Percentiles rank a stretch among this genome's conserved stretches.
phyloP scores from a whole-genome alignment of 2,797 vertebrate genomes.

The Periophthalmus magnuspinnatus region DNA sequence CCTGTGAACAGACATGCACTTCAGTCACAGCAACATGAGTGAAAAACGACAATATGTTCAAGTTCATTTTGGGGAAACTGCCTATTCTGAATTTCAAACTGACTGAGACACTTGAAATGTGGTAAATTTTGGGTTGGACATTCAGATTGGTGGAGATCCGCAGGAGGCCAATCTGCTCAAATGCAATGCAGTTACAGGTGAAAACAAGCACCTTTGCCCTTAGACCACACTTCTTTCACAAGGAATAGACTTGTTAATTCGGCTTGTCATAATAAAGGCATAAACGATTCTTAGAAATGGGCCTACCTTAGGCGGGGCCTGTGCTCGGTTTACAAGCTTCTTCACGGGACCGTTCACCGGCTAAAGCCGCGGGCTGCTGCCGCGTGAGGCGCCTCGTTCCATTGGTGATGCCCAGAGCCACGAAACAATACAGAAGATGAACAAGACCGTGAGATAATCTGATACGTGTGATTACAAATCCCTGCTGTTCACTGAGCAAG shows the following conservation, averaged over 20 bases:
- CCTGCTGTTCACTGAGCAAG: neutral
- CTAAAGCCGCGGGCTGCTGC: neutral
- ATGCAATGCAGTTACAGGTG: neutral
- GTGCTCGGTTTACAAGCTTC: neutral
- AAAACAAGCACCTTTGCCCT: neutral
- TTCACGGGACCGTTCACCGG: neutral
- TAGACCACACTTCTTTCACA: neutral
- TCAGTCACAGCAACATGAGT: neutral
- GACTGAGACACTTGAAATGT: neutral
- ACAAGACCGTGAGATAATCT: conserved; percentile 3
- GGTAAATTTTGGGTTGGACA: no score
- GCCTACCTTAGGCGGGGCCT: conserved; percentile 2
- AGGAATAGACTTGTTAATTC: neutral
- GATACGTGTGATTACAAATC: conserved; percentile 12
- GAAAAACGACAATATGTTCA: neutral
- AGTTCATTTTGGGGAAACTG: neutral
- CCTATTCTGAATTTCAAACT: neutral
- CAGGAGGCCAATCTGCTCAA: no score
- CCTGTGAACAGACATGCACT: conserved; percentile 4
- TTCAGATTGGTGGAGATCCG: no score
- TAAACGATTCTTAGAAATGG: neutral
- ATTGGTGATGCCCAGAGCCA: neutral
- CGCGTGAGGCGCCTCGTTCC: neutral
- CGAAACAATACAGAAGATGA: neutral
- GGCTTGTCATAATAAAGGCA: neutral